phyloP scores from a whole-genome alignment of 2,113 vertebrate genomes.

The Pycnonotus jocosus region DNA sequence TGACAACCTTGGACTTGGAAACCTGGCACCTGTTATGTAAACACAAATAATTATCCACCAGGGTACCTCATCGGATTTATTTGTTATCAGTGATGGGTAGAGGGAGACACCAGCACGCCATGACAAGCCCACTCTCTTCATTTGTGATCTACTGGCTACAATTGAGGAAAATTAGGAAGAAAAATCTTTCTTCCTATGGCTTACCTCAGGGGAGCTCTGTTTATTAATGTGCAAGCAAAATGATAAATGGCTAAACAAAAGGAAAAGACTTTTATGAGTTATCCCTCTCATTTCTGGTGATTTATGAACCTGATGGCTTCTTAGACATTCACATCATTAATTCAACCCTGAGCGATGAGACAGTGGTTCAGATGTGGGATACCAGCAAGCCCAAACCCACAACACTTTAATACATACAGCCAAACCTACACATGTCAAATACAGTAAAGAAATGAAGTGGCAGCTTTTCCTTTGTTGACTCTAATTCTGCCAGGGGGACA shows the following conservation, averaged over 20 bases:
- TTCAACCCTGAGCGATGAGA: constrained; percentile 79
- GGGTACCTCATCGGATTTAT: not conserved
- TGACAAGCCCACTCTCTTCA: constrained; percentile 66
- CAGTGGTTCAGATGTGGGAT: constrained; percentile 61
- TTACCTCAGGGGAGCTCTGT: constrained; percentile 81
- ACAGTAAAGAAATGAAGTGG: not conserved
- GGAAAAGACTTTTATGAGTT: constrained; percentile 80
- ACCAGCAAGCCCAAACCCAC: not conserved
- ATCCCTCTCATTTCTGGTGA: constrained; percentile 92
- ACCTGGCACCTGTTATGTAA: constrained; percentile 80
- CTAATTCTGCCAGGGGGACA: not conserved
- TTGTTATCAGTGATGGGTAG: constrained; percentile 5
- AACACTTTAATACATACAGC: constrained; percentile 15
- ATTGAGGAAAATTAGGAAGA: constrained; percentile 81
- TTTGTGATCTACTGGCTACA: constrained; percentile 73
- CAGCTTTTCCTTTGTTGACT: not conserved
- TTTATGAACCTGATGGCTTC: constrained; percentile 89
- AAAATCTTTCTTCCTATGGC: constrained; percentile 78
- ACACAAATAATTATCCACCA: constrained; percentile 64
- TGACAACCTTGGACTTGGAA: constrained; percentile 87
- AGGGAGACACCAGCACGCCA: constrained; percentile 32
- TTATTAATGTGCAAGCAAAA: constrained; percentile 84
- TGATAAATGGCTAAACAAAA: constrained; percentile 87
- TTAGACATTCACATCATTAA: constrained; percentile 88
- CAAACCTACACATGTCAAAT: not conserved